Evolutionary conservation across 2,797 vertebrate species (phyloP).

Genomic region (Rhinichthys osculus): DNA sequence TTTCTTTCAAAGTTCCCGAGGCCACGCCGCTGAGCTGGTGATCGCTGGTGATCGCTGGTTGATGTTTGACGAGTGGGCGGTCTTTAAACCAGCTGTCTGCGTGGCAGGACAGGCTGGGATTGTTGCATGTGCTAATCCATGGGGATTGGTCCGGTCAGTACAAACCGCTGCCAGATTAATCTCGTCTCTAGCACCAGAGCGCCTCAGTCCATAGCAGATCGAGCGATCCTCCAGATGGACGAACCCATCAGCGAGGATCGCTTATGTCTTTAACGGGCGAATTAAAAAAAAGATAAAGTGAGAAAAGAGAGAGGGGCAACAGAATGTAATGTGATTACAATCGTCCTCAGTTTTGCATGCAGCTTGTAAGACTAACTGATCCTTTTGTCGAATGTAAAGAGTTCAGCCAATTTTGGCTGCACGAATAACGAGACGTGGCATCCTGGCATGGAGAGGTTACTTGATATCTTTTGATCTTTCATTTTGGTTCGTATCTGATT

Average conservation of each 20-base stretch:
- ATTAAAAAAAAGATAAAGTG: slow-evolving; percentile 6
- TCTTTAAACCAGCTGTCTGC: slow-evolving; percentile 73
- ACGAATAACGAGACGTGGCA: neutral
- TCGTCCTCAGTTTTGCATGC: neutral
- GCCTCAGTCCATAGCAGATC: slow-evolving; percentile 42
- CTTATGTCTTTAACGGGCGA: slow-evolving; percentile 58
- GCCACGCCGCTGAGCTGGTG: slow-evolving; percentile 5
- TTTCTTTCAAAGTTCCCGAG: neutral
- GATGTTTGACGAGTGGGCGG: slow-evolving; percentile 63
- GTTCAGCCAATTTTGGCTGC: neutral
- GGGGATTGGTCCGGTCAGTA: slow-evolving; percentile 68
- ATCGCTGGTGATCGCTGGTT: slow-evolving; percentile 28
- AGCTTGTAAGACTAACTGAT: neutral
- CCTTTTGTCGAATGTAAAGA: neutral
- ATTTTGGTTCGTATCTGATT: slow-evolving; percentile 9
- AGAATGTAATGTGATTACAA: slow-evolving; percentile 28
- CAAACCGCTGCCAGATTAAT: slow-evolving; percentile 79
- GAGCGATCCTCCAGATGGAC: slow-evolving; percentile 66
- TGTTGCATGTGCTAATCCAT: slow-evolving; percentile 75
- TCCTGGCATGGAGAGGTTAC: slow-evolving; percentile 11
- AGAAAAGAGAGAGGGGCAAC: slow-evolving; percentile 12
- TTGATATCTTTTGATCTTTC: slow-evolving; percentile 35
- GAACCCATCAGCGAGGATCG: slow-evolving; percentile 62
- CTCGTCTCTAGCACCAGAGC: slow-evolving; percentile 65
- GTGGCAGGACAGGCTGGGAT: slow-evolving; percentile 66